phyloP scores from a whole-genome alignment of 2,888 invertebrate species.

The Brachylomia viminalis region DNA sequence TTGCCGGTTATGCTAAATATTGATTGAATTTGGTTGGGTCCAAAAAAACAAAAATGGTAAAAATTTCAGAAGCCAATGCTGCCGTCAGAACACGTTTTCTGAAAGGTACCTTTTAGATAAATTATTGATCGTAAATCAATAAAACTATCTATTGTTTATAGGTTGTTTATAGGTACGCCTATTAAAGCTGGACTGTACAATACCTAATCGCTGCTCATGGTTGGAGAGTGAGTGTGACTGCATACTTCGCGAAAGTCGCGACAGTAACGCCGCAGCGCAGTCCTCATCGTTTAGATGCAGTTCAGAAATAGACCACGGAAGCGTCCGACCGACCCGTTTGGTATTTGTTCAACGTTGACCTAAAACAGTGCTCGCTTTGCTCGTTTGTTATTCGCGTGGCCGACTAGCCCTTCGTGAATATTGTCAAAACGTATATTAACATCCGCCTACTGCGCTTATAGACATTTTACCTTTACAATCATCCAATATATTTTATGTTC shows the following conservation, averaged over 20 bases:
- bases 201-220: conserved; percentile 10
- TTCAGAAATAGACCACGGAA: conserved; percentile 90
- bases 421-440: conserved; percentile 69
- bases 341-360: conserved; percentile 91
- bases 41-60: neutral
- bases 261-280: conserved; percentile 78
- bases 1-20: neutral
- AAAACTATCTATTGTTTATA: conserved; percentile 7
- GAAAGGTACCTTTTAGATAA: neutral
- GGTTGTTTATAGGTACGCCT: conserved; percentile 4
- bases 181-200: conserved; percentile 3
- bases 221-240: conserved; percentile 52
- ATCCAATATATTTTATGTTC: conserved; percentile 38
- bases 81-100: neutral
- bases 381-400: conserved; percentile 88
- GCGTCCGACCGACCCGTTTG: conserved; percentile 90
- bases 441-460: conserved; percentile 62
- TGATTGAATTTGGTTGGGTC: neutral
- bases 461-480: conserved; percentile 56
- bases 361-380: conserved; percentile 90
- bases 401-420: conserved; percentile 78
- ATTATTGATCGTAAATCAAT: conserved; percentile 32
- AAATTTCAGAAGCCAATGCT: neutral
- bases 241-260: conserved; percentile 81
- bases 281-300: conserved; percentile 85